Evolutionary conservation across 2,888 invertebrate genomes (phyloP).

Genomic region (Drosophila anomelani): DNA sequence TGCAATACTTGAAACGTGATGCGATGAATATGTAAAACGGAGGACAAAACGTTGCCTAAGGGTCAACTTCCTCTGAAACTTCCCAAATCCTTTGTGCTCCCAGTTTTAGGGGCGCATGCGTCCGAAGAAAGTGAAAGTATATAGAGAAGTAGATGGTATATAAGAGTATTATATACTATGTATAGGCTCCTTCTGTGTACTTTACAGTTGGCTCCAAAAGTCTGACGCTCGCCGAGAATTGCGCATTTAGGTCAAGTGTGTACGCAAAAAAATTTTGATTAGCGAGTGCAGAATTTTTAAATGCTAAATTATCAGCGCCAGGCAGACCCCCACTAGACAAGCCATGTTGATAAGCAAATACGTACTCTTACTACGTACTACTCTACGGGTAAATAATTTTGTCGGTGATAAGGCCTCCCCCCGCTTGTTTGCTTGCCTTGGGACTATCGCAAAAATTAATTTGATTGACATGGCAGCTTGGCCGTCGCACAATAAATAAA

Average conservation of each 20-base stretch:
- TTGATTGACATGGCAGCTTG: conserved; percentile 17
- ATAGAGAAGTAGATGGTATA: conserved; percentile 16
- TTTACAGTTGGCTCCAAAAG: conserved; percentile 26
- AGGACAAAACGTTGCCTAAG: not conserved
- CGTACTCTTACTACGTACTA: conserved; percentile 14
- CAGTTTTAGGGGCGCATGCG: conserved; percentile 61
- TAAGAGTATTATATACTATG: conserved; percentile 7
- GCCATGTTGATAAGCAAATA: conserved; percentile 39
- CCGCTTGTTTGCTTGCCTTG: conserved; percentile 29
- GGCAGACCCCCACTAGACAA: conserved; percentile 71
- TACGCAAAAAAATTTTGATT: conserved; percentile 47
- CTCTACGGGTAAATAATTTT: conserved; percentile 3
- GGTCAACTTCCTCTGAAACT: conserved; percentile 31
- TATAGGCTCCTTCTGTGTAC: conserved; percentile 4
- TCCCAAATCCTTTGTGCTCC: conserved; percentile 5
- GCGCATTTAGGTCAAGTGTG: conserved; percentile 75
- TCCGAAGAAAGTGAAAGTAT: conserved; percentile 66
- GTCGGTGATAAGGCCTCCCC: conserved; percentile 27
- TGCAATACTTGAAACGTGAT: conserved; percentile 45
- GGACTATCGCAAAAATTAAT: conserved; percentile 28
- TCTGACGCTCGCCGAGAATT: conserved; percentile 36
- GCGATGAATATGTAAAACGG: conserved; percentile 6
- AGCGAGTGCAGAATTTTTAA: conserved; percentile 24
- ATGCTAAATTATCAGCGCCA: conserved; percentile 60
- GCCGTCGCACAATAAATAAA: conserved; percentile 13